phyloP scores from a whole-genome alignment of 2,888 invertebrate genomes.

The Syrphus vitripennis region DNA sequence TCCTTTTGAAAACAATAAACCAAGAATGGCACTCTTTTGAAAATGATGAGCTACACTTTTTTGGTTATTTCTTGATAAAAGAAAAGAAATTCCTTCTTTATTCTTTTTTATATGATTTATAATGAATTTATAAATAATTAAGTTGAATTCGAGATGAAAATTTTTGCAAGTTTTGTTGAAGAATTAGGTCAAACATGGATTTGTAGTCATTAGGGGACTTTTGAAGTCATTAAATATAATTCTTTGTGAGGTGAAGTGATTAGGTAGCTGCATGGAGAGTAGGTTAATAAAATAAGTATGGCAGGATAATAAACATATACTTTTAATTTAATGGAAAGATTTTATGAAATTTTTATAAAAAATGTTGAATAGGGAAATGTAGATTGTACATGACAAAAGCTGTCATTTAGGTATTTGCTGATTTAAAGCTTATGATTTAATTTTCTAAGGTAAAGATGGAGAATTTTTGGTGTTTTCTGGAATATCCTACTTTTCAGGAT shows the following conservation, averaged over 20 bases:
- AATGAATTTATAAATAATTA: conserved; percentile 16
- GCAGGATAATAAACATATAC: too few species aligned
- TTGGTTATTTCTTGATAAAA: not conserved
- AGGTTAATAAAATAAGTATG: too few species aligned
- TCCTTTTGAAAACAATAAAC: not conserved
- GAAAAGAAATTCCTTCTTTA: not conserved
- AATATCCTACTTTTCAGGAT: too few species aligned
- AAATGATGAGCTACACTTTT: conserved; percentile 4
- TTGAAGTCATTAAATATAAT: not conserved
- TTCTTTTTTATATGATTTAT: not conserved
- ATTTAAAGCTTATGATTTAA: too few species aligned
- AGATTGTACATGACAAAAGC: too few species aligned
- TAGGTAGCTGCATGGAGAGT: too few species aligned
- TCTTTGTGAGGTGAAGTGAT: not conserved
- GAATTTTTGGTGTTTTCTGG: too few species aligned
- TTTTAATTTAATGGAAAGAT: too few species aligned
- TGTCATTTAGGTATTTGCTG: too few species aligned
- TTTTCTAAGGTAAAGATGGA: too few species aligned
- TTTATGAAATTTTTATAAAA: too few species aligned
- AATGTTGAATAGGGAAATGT: too few species aligned
- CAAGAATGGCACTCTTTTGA: conserved; percentile 1
- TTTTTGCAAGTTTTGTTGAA: not conserved
- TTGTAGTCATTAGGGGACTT: not conserved
- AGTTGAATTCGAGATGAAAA: not conserved
- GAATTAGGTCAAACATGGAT: not conserved